phyloP scores from a whole-genome alignment of 2,888 invertebrate species.

The Zhuqinia jingwanae region DNA sequence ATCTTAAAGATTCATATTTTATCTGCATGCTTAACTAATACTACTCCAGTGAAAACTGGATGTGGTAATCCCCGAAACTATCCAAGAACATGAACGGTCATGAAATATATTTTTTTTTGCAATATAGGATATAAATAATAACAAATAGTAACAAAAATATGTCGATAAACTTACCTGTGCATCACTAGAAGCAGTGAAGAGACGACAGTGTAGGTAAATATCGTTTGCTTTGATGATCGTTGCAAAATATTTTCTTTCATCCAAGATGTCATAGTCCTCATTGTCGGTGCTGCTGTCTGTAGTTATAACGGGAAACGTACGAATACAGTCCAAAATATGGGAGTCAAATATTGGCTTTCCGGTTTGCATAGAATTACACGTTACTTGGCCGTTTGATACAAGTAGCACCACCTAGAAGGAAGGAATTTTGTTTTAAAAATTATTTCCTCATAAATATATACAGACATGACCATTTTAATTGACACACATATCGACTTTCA shows the following conservation, averaged over 20 bases:
- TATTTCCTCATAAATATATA: too few species aligned
- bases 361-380: conserved; percentile 61
- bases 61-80: too few species aligned
- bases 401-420: conserved; percentile 65
- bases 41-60: too few species aligned
- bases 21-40: too few species aligned
- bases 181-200: conserved; percentile 70
- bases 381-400: conserved; percentile 57
- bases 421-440: too few species aligned
- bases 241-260: conserved; percentile 71
- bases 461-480: too few species aligned
- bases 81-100: too few species aligned
- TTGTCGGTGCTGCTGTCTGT: conserved; percentile 10
- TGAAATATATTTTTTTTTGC: too few species aligned
- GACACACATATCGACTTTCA: neutral
- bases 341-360: conserved; percentile 70
- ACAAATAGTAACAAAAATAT: too few species aligned
- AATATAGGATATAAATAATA: too few species aligned
- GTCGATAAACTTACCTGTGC: conserved; percentile 62
- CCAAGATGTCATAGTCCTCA: conserved; percentile 27
- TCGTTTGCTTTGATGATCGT: conserved; percentile 73
- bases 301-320: conserved; percentile 68
- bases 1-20: too few species aligned
- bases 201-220: conserved; percentile 73
- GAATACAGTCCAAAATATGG: conserved; percentile 68